Evolutionary conservation across 2,797 vertebrate species (phyloP).

Genomic region (Emydoidea blandingii): DNA sequence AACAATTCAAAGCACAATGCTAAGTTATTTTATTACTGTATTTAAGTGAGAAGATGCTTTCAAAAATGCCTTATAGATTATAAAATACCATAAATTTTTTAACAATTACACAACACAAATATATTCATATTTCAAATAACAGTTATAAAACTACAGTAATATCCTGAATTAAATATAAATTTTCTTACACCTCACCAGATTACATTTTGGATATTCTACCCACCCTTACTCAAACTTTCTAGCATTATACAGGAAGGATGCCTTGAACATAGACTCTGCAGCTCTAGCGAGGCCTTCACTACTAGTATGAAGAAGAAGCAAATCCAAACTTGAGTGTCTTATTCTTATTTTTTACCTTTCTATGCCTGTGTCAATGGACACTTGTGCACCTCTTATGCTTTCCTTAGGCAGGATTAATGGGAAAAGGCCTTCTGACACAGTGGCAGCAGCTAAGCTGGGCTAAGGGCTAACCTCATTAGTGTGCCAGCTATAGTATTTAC

Average conservation of each 20-base stretch:
- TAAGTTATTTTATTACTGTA: neutral
- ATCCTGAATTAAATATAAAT: neutral
- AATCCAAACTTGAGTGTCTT: neutral
- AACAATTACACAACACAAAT: neutral
- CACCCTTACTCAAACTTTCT: neutral
- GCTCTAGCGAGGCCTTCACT: neutral
- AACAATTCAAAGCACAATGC: neutral
- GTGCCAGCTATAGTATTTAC: neutral
- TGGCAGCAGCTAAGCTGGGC: neutral
- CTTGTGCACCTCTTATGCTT: neutral
- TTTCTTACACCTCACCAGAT: neutral
- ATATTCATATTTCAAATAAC: neutral
- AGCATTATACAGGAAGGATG: neutral
- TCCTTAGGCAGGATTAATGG: neutral
- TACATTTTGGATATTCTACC: neutral
- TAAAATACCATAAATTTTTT: neutral
- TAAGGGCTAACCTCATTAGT: neutral
- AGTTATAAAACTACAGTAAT: accelerated
- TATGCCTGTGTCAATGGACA: neutral
- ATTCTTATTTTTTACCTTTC: neutral
- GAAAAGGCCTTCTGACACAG: neutral
- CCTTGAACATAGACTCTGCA: neutral
- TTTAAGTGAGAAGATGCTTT: slow-evolving; percentile 1
- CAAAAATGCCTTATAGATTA: neutral
- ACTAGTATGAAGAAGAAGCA: neutral